Evolutionary conservation across 2,797 vertebrate genomes (phyloP).

Genomic region (Enteromius mattozi): DNA sequence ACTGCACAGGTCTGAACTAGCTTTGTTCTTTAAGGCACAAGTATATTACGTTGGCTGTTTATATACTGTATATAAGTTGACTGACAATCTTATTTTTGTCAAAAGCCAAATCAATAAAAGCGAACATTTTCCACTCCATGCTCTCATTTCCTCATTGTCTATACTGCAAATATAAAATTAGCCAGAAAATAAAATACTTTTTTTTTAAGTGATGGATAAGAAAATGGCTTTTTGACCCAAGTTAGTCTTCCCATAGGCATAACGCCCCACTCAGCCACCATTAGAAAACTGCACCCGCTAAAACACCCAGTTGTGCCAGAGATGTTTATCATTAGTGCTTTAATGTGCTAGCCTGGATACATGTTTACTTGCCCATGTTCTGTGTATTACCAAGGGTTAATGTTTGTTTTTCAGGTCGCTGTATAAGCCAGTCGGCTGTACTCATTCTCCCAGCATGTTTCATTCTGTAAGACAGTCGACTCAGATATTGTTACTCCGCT

Average conservation of each 20-base stretch:
- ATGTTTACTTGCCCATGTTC: conserved; percentile 34
- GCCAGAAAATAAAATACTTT: neutral
- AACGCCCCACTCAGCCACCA: neutral
- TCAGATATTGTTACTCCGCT: conserved; percentile 45
- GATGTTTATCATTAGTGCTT: conserved; percentile 27
- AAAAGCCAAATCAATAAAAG: conserved; percentile 11
- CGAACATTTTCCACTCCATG: neutral
- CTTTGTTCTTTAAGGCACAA: neutral
- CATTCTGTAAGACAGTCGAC: conserved; percentile 45
- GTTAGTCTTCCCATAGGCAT: conserved; percentile 10
- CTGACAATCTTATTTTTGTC: neutral
- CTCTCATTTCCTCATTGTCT: conserved; percentile 11
- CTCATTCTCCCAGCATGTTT: conserved; percentile 32
- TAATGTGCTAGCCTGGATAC: conserved; percentile 28
- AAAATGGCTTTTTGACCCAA: conserved; percentile 2
- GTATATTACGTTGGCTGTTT: neutral
- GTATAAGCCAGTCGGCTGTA: conserved; percentile 23
- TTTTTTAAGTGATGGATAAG: neutral
- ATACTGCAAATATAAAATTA: neutral
- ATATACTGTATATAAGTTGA: neutral
- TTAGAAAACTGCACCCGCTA: conserved; percentile 17
- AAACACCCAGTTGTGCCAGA: conserved; percentile 42
- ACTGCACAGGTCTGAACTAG: neutral
- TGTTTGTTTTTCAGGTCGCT: conserved; percentile 48
- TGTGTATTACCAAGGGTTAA: conserved; percentile 41